A percentile compares a stretch with the other conserved stretches of the same genome.
These are phyloP conservation scores for Phainopepla nitens DNA, from an alignment of 2,113 vertebrate genomes.

Conservation along the genomic window DNA sequence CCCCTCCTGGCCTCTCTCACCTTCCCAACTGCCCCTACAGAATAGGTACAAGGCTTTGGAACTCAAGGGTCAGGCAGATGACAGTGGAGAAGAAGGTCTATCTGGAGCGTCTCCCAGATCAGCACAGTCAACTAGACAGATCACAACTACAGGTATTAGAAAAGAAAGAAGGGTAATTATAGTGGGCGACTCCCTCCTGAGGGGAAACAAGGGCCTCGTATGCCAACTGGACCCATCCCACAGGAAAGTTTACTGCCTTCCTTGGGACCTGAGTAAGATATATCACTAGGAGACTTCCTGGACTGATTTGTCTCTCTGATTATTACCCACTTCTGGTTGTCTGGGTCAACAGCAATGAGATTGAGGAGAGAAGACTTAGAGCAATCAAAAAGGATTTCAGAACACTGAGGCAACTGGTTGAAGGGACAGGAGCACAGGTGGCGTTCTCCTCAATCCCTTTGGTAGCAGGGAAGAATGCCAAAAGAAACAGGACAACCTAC, in stretches of 20 bases:
- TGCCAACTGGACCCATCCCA: neutral
- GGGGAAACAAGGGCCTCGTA: neutral
- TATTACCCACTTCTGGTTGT: neutral
- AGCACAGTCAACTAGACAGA: neutral
- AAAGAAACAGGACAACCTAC: neutral
- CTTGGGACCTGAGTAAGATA: neutral
- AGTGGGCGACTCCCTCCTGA: neutral
- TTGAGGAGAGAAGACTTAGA: neutral
- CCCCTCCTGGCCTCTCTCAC: neutral
- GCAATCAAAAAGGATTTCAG: neutral
- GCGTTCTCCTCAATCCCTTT: neutral
- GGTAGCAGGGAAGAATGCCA: neutral
- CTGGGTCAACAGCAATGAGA: neutral
- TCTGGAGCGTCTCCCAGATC: neutral
- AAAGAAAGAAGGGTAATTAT: neutral
- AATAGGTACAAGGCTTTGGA: neutral
- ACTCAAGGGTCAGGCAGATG: neutral
- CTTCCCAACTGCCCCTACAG: neutral
- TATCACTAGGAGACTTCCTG: neutral
- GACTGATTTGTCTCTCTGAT: neutral
- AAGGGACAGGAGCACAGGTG: neutral
- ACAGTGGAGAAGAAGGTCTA: neutral
- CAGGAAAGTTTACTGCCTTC: neutral
- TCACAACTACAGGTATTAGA: neutral
- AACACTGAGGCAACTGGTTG: neutral